A percentile compares a stretch with the other conserved stretches of the same genome.
Evolutionary conservation across 2,888 invertebrate species (phyloP).

Genomic region (Colletes collaris): DNA sequence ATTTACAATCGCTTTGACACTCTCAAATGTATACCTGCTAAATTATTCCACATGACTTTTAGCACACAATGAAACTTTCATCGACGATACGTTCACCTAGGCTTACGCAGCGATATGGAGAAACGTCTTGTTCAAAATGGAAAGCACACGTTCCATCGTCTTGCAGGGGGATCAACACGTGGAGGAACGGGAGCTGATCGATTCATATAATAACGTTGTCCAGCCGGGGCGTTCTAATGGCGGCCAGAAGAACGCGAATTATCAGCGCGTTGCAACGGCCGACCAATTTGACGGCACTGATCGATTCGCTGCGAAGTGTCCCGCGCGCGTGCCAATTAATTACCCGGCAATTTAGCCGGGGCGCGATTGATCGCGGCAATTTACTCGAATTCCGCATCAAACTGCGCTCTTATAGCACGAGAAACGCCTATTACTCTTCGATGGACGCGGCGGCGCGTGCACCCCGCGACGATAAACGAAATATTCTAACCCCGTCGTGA

Average conservation of each 20-base stretch:
- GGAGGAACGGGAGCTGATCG: slow-evolving; percentile 5
- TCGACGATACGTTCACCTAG: too few species aligned
- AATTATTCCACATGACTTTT: too few species aligned
- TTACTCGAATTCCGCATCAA: slow-evolving; percentile 42
- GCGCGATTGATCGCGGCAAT: slow-evolving; percentile 53
- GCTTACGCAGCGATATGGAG: too few species aligned
- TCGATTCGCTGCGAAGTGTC: slow-evolving; percentile 47
- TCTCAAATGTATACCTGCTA: too few species aligned
- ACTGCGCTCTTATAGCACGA: slow-evolving; percentile 27
- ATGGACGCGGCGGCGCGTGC: background rate
- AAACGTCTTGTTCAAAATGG: too few species aligned
- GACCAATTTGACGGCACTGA: slow-evolving; percentile 15
- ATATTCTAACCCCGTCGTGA: background rate
- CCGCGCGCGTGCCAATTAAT: slow-evolving; percentile 51
- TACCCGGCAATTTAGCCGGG: slow-evolving; percentile 40
- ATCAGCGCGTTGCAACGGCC: slow-evolving; percentile 10
- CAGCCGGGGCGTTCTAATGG: background rate
- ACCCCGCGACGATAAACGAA: slow-evolving; percentile 24
- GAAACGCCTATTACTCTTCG: slow-evolving; percentile 50
- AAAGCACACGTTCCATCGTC: background rate
- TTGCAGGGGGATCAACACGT: slow-evolving; percentile 4
- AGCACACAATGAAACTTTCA: too few species aligned
- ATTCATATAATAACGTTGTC: slow-evolving; percentile 26
- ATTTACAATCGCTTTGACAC: too few species aligned
- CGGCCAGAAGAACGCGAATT: slow-evolving; percentile 39